Evolutionary conservation across 1,140 invertebrate species (phyloP).

Genomic region (Campoletis sonorensis): DNA sequence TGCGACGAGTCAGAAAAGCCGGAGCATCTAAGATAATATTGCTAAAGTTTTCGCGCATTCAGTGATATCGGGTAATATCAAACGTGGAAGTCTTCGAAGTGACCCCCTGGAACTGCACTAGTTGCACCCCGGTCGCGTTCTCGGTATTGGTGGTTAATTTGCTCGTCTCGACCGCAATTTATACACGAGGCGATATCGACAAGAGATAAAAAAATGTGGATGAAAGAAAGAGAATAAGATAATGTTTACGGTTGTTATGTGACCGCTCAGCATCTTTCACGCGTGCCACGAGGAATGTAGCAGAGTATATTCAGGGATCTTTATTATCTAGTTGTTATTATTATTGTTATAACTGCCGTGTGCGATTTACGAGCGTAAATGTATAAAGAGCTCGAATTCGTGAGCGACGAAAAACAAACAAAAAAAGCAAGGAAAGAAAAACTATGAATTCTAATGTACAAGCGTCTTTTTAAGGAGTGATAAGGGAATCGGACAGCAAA

Average conservation of each 20-base stretch:
- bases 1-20: slow-evolving; percentile 33
- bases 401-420: background rate
- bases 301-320: slow-evolving; percentile 71
- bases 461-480: slow-evolving; percentile 8
- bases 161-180: slow-evolving; percentile 17
- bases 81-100: slow-evolving; percentile 48
- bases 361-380: slow-evolving; percentile 30
- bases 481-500: background rate
- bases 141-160: background rate
- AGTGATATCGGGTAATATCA: background rate
- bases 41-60: slow-evolving; percentile 43
- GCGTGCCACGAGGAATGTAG: slow-evolving; percentile 65
- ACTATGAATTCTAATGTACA: slow-evolving; percentile 1
- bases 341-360: slow-evolving; percentile 45
- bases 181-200: slow-evolving; percentile 1
- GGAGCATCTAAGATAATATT: slow-evolving; percentile 27
- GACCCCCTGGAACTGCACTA: slow-evolving; percentile 25
- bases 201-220: slow-evolving; percentile 19
- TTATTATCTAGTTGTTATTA: slow-evolving; percentile 70
- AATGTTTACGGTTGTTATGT: slow-evolving; percentile 47
- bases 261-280: slow-evolving; percentile 51
- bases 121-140: background rate
- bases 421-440: background rate
- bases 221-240: slow-evolving; percentile 28
- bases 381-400: background rate